Evolutionary conservation across 1,140 invertebrate species (phyloP).

Genomic region (Sinonovacula constricta): DNA sequence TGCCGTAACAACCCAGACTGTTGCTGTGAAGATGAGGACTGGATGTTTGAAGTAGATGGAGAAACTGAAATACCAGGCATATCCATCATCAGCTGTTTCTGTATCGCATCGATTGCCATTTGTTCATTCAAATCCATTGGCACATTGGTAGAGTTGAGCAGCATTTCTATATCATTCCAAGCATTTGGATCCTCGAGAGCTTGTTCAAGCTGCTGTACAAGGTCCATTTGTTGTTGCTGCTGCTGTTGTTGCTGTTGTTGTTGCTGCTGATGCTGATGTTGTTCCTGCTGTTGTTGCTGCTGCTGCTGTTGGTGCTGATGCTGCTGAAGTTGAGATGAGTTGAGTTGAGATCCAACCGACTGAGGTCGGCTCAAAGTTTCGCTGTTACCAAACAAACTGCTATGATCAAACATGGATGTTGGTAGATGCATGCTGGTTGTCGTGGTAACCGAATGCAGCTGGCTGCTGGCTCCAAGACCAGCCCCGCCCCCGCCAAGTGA

Average conservation of each 20-base stretch:
- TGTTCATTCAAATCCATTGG: slow-evolving; percentile 83
- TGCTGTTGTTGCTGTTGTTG: not conserved
- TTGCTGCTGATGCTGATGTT: not conserved
- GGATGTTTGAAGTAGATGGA: slow-evolving; percentile 3
- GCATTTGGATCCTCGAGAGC: slow-evolving; percentile 59
- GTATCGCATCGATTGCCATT: slow-evolving; percentile 92
- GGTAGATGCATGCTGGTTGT: too few relatives aligned
- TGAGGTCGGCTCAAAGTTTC: too few relatives aligned
- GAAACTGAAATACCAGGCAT: slow-evolving; percentile 44
- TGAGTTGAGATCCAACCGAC: not conserved
- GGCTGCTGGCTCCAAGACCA: slow-evolving; percentile 8
- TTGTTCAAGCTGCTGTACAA: slow-evolving; percentile 61
- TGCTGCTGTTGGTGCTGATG: not conserved
- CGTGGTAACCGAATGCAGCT: too few relatives aligned
- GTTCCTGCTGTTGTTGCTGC: not conserved
- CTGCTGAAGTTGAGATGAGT: not conserved
- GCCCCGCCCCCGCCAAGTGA: not conserved
- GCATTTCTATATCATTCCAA: slow-evolving; percentile 60
- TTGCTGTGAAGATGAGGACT: slow-evolving; percentile 12
- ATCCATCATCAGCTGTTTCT: slow-evolving; percentile 92
- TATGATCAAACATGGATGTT: too few relatives aligned
- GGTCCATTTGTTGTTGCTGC: not conserved
- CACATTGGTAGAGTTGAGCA: slow-evolving; percentile 59
- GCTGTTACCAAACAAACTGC: too few relatives aligned
- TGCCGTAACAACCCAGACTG: not conserved